Conservation (phyloP, 2,888 invertebrate genomes). For the Acrobeloides nanus region DNA sequence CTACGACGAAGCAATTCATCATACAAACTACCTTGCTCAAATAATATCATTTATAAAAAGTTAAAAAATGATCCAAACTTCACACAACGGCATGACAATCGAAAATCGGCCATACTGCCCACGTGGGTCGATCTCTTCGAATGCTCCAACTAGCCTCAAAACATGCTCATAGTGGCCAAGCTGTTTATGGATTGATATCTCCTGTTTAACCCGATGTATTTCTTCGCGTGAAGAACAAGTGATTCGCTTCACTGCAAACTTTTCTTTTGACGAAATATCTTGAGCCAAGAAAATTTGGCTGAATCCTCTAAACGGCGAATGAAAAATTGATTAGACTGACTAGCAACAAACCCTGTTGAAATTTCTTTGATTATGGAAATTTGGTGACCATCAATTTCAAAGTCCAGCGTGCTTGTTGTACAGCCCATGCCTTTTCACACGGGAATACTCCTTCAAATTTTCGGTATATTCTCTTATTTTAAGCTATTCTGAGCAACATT, state of each 20-base stretch:
- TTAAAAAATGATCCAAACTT: no score
- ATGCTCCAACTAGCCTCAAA: slow-evolving; percentile 22
- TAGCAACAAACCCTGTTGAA: slow-evolving; percentile 63
- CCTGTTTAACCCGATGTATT: slow-evolving; percentile 22
- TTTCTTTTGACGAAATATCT: slow-evolving; percentile 27
- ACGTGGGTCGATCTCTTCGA: no score
- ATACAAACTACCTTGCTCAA: no score
- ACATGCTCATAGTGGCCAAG: slow-evolving; percentile 21
- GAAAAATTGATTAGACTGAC: no score
- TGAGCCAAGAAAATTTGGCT: slow-evolving; percentile 25
- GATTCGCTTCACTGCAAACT: slow-evolving; percentile 39
- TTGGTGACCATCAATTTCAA: slow-evolving; percentile 67
- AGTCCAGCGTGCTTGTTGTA: slow-evolving; percentile 68
- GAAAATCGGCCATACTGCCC: no score
- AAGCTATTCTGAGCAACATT: no score
- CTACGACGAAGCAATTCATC: background rate
- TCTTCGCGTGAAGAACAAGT: slow-evolving; percentile 24
- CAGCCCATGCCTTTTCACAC: no score
- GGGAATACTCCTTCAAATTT: no score
- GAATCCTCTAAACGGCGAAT: slow-evolving; percentile 36
- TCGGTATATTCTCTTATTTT: no score
- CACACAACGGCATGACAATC: no score
- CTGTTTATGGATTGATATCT: slow-evolving; percentile 18
- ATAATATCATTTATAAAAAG: no score
- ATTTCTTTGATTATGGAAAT: slow-evolving; percentile 67